phyloP scores from a whole-genome alignment of 2,113 vertebrate species.

The Stercorarius parasiticus region DNA sequence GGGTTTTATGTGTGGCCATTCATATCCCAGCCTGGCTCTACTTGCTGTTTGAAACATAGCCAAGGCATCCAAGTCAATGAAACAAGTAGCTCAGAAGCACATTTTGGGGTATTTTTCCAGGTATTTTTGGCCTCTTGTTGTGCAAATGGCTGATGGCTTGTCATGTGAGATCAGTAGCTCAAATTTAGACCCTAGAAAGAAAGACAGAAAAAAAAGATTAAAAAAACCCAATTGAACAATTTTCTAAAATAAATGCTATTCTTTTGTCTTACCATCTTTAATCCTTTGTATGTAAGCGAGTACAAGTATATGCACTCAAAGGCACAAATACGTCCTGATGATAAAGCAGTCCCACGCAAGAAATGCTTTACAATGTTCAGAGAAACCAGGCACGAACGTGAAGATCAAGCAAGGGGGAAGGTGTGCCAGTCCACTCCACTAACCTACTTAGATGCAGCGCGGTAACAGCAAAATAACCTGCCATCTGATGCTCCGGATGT shows the following conservation, averaged over 20 bases:
- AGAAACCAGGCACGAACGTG: not conserved
- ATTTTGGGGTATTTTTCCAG: not conserved
- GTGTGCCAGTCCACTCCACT: not conserved
- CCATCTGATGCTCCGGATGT: not conserved
- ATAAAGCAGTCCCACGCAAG: not conserved
- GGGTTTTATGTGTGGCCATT: not conserved
- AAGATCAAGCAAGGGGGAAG: not conserved
- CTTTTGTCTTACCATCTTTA: not conserved
- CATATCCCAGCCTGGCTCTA: not conserved
- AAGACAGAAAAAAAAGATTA: not conserved
- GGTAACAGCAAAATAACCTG: not conserved
- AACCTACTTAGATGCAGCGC: not conserved
- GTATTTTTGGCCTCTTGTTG: not conserved
- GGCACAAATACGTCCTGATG: not conserved
- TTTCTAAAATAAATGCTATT: not conserved
- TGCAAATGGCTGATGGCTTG: not conserved
- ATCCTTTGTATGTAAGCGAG: fast-evolving
- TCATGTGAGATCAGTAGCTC: not conserved
- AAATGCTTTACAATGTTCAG: not conserved
- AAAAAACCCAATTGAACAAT: not conserved
- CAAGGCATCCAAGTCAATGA: not conserved
- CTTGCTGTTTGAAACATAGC: not conserved
- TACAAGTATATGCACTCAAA: not conserved
- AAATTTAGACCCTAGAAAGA: not conserved
- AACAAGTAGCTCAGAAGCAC: not conserved